phyloP scores from a whole-genome alignment of 2,797 vertebrate species.

The Chelonia mydas region DNA sequence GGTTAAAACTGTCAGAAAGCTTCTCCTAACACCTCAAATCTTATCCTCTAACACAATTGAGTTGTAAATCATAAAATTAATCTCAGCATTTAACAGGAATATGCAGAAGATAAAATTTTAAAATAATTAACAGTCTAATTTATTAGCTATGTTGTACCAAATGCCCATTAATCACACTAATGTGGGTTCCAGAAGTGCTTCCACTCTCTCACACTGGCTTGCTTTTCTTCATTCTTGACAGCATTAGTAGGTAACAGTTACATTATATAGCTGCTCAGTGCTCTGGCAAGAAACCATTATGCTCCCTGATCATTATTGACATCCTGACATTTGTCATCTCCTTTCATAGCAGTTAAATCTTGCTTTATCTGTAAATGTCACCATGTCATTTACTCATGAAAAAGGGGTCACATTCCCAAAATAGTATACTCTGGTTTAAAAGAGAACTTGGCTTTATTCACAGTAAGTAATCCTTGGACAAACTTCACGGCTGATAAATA shows the following conservation, averaged over 20 bases:
- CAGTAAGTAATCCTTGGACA: conserved; percentile 82
- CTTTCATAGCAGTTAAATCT: conserved; percentile 87
- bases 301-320: conserved; percentile 87
- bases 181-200: conserved; percentile 55
- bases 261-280: conserved; percentile 79
- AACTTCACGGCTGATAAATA: conserved; percentile 80
- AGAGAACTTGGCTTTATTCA: conserved; percentile 77
- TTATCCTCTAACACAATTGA: conserved; percentile 31
- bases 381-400: conserved; percentile 88
- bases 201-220: conserved; percentile 54
- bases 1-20: conserved; percentile 47
- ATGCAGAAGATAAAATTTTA: conserved; percentile 40
- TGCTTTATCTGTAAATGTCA: conserved; percentile 89
- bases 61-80: conserved; percentile 40
- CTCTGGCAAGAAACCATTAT: conserved; percentile 85
- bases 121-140: conserved; percentile 56
- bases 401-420: conserved; percentile 85
- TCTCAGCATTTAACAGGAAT: conserved; percentile 45
- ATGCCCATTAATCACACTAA: conserved; percentile 62
- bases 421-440: conserved; percentile 79
- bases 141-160: conserved; percentile 48
- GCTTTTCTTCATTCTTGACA: conserved; percentile 67
- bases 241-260: conserved; percentile 75
- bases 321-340: conserved; percentile 88
- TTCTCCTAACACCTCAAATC: conserved; percentile 25